Conservation (phyloP, 2,888 invertebrate genomes). For the Onthophagus sagittarius region DNA sequence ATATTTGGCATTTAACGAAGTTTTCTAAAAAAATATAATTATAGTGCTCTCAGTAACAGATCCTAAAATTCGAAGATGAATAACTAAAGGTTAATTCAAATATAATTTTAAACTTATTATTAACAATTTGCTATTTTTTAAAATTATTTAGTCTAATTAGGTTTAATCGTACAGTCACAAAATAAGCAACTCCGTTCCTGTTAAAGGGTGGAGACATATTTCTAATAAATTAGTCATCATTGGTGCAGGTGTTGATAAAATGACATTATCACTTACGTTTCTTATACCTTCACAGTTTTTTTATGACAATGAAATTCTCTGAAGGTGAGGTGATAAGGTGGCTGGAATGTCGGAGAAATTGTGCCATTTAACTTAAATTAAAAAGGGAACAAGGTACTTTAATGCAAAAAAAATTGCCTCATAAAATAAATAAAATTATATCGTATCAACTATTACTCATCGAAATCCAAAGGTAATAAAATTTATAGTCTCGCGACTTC, state of each 20-base stretch:
- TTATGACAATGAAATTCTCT: neutral
- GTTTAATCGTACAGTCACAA: neutral
- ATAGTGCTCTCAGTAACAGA: no score
- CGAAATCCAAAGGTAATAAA: neutral
- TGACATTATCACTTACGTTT: neutral
- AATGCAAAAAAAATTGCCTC: no score
- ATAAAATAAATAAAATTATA: no score
- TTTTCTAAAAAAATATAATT: no score
- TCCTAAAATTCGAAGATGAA: no score
- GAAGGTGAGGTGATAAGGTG: neutral
- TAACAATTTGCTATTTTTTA: no score
- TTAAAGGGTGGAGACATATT: neutral
- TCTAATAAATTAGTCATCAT: neutral
- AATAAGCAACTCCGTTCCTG: neutral
- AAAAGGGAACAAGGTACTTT: no score
- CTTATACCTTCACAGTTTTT: neutral
- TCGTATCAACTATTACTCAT: no score
- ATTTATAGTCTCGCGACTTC: neutral
- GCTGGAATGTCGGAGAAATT: neutral
- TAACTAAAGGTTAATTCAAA: no score
- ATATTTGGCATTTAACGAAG: no score
- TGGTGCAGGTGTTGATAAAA: neutral
- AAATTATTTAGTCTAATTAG: neutral
- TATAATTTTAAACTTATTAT: no score
- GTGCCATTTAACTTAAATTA: neutral